phyloP scores from a whole-genome alignment of 2,113 vertebrate genomes.

The Cairina moschata region DNA sequence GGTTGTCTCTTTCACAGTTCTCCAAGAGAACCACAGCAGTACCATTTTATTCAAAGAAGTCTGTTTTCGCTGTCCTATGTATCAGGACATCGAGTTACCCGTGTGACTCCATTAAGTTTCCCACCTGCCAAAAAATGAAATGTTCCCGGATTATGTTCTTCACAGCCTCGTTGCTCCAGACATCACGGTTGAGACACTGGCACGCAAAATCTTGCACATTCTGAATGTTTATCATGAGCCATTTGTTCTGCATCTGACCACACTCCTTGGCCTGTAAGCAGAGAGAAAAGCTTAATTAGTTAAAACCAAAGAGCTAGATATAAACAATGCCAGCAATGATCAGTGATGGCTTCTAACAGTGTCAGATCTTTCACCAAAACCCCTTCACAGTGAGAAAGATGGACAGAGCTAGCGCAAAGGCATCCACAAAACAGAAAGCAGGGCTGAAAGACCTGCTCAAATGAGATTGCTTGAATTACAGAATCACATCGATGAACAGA shows the following conservation, averaged over 20 bases:
- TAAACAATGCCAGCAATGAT: constrained; percentile 16
- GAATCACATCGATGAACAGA: constrained; percentile 1
- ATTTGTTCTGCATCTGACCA: constrained; percentile 97
- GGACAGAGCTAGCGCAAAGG: constrained; percentile 29
- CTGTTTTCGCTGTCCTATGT: too few species aligned
- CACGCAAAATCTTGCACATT: constrained; percentile 98
- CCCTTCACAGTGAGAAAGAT: constrained; percentile 14
- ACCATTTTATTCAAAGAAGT: background rate
- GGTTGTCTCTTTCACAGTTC: background rate
- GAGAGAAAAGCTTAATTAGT: constrained; percentile 33
- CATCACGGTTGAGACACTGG: constrained; percentile 96
- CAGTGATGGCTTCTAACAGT: constrained; percentile 36
- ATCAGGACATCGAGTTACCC: background rate
- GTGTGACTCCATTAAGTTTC: background rate
- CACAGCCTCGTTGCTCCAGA: constrained; percentile 98
- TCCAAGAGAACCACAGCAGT: background rate
- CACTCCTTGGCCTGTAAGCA: constrained; percentile 92
- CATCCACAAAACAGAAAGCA: constrained; percentile 38
- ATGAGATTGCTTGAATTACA: constrained; percentile 15
- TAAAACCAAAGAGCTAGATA: background rate
- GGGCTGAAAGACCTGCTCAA: constrained; percentile 30
- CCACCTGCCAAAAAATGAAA: constrained; percentile 99
- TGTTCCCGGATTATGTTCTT: constrained; percentile 96
- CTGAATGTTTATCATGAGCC: constrained; percentile 99
- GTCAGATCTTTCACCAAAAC: constrained; percentile 43